Evolutionary conservation across 2,888 invertebrate species (phyloP).

Genomic region (Himalopsyche japonica): DNA sequence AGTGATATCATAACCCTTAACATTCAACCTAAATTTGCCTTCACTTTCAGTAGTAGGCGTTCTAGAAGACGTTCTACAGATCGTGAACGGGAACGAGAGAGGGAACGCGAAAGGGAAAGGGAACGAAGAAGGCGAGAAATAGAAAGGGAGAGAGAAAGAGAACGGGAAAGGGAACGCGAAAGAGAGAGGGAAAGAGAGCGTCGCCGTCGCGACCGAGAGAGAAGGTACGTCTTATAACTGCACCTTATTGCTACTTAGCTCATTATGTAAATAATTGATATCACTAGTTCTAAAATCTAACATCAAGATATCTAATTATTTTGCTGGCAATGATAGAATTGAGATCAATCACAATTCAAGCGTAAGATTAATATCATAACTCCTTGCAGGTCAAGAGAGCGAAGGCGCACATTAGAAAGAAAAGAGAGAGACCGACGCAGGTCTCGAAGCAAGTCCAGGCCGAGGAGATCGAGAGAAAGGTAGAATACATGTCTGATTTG

Average conservation of each 20-base stretch:
- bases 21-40: neutral
- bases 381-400: constrained; percentile 54
- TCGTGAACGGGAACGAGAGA: constrained; percentile 47
- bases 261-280: neutral
- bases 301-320: neutral
- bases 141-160: constrained; percentile 51
- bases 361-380: too few species aligned
- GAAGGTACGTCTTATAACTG: constrained; percentile 39
- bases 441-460: constrained; percentile 56
- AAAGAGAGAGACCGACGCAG: constrained; percentile 48
- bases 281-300: neutral
- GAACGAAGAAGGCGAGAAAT: constrained; percentile 48
- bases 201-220: constrained; percentile 42
- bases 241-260: neutral
- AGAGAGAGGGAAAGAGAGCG: constrained; percentile 22
- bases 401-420: constrained; percentile 58
- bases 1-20: too few species aligned
- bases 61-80: constrained; percentile 47
- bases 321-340: too few species aligned
- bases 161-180: constrained; percentile 49
- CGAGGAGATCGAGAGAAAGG: constrained; percentile 56
- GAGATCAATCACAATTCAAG: too few species aligned
- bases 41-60: constrained; percentile 48
- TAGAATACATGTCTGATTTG: constrained; percentile 37
- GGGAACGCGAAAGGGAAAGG: constrained; percentile 52